Evolutionary conservation across 2,888 invertebrate genomes (phyloP).

Genomic region (Conomelus anceps): DNA sequence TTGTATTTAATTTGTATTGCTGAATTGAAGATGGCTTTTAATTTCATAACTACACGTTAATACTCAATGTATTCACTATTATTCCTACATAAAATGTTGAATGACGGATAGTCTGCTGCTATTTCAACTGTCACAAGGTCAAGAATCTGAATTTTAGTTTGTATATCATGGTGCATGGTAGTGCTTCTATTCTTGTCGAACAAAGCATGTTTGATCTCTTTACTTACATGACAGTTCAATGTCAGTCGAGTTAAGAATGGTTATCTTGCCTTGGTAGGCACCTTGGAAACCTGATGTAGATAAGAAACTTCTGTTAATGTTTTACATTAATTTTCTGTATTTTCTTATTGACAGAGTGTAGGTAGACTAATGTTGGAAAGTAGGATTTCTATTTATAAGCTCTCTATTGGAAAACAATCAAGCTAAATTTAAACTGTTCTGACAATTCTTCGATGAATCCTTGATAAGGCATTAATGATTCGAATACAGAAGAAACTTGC

Average conservation of each 20-base stretch:
- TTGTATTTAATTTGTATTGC: too few species aligned
- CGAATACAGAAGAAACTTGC: too few species aligned
- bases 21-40: too few species aligned
- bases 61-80: too few species aligned
- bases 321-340: background rate
- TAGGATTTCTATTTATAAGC: background rate
- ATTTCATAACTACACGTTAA: too few species aligned
- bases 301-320: background rate
- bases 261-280: too few species aligned
- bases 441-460: background rate
- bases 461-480: background rate
- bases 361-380: background rate
- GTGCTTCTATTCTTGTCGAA: background rate
- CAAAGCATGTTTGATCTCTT: background rate
- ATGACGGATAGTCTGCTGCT: background rate
- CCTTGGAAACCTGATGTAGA: background rate
- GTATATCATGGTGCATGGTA: too few species aligned
- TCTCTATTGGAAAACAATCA: background rate
- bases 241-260: background rate
- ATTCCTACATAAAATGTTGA: background rate
- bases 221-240: background rate
- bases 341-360: background rate
- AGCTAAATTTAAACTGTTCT: background rate
- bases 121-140: background rate
- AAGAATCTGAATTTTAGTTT: background rate